Percentiles rank a stretch among this genome's conserved stretches.
phyloP scores from a whole-genome alignment of 2,888 invertebrate species.

The Drosophila mettleri region DNA sequence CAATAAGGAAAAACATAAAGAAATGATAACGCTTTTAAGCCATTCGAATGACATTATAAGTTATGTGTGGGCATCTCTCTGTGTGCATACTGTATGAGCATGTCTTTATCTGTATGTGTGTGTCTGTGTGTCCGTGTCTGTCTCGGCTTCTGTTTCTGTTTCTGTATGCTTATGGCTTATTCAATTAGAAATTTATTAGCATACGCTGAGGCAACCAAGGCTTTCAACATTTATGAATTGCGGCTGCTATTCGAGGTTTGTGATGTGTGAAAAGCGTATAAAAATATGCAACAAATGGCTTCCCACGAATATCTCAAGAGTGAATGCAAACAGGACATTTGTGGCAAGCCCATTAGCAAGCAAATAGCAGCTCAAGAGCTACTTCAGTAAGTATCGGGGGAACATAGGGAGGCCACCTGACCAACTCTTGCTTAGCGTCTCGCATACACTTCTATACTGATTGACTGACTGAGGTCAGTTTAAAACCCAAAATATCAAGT shows the following conservation, averaged over 20 bases:
- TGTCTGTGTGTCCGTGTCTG: constrained; percentile 8
- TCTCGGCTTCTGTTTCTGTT: neutral
- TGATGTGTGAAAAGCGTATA: constrained; percentile 44
- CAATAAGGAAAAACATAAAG: constrained; percentile 68
- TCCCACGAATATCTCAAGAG: constrained; percentile 2
- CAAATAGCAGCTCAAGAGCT: neutral
- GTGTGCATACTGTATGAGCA: constrained; percentile 4
- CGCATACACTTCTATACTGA: too few relatives aligned
- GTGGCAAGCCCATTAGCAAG: neutral
- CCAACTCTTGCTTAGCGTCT: too few relatives aligned
- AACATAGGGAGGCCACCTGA: too few relatives aligned
- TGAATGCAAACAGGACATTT: neutral
- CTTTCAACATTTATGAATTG: constrained; percentile 47
- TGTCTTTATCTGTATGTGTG: constrained; percentile 12
- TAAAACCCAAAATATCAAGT: too few relatives aligned
- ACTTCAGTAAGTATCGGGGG: neutral
- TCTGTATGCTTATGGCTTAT: constrained; percentile 59
- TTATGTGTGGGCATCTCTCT: constrained; percentile 45
- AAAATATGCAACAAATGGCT: constrained; percentile 43
- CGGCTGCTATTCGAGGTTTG: constrained; percentile 33
- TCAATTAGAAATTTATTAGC: constrained; percentile 74
- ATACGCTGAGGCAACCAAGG: constrained; percentile 30
- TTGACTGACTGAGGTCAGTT: too few relatives aligned
- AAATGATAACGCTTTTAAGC: constrained; percentile 70
- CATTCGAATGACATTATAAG: constrained; percentile 68